Evolutionary conservation across 2,113 vertebrate genomes (phyloP).

Genomic region (Onychorhynchus coronatus): DNA sequence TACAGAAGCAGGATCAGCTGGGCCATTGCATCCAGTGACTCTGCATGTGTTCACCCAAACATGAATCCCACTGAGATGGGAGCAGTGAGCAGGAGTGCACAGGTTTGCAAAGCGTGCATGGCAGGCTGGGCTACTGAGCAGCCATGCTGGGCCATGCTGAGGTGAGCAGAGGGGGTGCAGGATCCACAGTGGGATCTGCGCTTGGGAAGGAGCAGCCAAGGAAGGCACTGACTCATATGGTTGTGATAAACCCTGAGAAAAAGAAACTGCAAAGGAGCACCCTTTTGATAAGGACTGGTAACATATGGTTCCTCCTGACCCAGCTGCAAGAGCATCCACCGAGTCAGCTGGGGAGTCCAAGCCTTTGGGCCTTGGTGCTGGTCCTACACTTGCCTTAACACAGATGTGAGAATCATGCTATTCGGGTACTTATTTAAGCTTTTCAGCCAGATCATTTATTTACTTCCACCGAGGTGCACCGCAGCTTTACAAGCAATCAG

Average conservation of each 20-base stretch:
- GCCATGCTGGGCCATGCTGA: not conserved
- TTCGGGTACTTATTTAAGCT: not conserved
- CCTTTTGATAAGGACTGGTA: not conserved
- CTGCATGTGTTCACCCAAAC: not conserved
- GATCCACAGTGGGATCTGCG: not conserved
- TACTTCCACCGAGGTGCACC: not conserved
- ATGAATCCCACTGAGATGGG: accelerated
- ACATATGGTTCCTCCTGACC: not conserved
- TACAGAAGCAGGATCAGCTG: accelerated
- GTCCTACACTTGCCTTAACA: accelerated
- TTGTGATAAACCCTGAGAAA: not conserved
- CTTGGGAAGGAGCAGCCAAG: not conserved
- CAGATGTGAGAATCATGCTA: accelerated
- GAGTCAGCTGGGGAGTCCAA: not conserved
- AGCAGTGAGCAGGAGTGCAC: accelerated
- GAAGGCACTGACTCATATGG: not conserved
- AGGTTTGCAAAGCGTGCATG: not conserved
- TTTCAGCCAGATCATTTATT: not conserved
- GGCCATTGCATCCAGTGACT: not conserved
- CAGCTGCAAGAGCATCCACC: not conserved
- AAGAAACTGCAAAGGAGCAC: not conserved
- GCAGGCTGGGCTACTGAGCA: not conserved
- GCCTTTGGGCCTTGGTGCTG: not conserved
- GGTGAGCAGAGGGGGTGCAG: not conserved
- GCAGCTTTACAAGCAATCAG: not conserved